A percentile compares a stretch with the other conserved stretches of the same genome.
Conservation (phyloP, 2,888 invertebrate species). For the Ceraclea dissimilis region DNA sequence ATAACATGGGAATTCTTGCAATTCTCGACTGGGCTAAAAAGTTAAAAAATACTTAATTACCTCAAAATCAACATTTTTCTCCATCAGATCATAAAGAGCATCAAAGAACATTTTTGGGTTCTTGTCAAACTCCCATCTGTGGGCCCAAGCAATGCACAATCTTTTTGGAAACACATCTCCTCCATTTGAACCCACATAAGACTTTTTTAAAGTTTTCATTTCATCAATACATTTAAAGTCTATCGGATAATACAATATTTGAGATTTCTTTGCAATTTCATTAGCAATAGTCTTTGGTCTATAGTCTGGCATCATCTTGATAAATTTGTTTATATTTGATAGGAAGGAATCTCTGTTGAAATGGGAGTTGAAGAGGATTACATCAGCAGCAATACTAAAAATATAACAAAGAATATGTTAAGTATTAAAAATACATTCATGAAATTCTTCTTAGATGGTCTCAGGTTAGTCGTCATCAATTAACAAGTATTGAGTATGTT, state of each 20-base stretch:
- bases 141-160: slow-evolving; percentile 64
- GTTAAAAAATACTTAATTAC: slow-evolving; percentile 30
- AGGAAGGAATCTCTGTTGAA: slow-evolving; percentile 64
- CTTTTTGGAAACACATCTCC: slow-evolving; percentile 8
- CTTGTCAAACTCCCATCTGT: slow-evolving; percentile 74
- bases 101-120: slow-evolving; percentile 58
- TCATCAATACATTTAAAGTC: slow-evolving; percentile 31
- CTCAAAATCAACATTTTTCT: slow-evolving; percentile 47
- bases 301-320: slow-evolving; percentile 60
- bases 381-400: slow-evolving; percentile 57
- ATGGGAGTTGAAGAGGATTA: slow-evolving; percentile 61
- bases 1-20: no score
- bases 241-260: slow-evolving; percentile 57
- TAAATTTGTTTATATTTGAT: slow-evolving; percentile 48
- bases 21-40: no score
- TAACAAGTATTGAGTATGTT: no score
- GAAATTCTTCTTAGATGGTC: background rate
- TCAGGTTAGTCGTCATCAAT: no score
- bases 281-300: slow-evolving; percentile 48
- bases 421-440: no score
- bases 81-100: slow-evolving; percentile 42
- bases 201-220: background rate
- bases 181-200: slow-evolving; percentile 2
- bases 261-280: slow-evolving; percentile 51
- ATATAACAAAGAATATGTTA: slow-evolving; percentile 13